Conservation (phyloP, 1,140 invertebrate species). For the Zaprionus ornatus region DNA sequence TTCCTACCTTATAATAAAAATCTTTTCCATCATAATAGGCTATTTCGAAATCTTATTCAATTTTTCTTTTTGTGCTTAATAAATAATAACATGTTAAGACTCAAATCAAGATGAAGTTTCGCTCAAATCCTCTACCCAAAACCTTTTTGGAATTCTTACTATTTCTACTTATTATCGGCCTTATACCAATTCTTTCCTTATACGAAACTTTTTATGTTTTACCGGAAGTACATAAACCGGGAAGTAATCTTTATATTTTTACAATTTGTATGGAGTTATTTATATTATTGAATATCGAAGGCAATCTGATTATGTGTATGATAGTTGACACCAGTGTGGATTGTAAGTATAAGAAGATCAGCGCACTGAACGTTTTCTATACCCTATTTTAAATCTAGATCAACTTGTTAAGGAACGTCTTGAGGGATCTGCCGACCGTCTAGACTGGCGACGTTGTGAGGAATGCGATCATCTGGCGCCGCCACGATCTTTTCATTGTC, state of each 20-base stretch:
- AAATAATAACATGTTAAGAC: too few relatives aligned
- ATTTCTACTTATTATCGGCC: constrained; percentile 42
- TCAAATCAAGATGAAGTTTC: constrained; percentile 42
- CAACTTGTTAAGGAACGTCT: background rate
- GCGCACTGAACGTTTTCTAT: too few relatives aligned
- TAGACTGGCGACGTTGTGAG: constrained; percentile 46
- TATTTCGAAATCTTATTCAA: background rate
- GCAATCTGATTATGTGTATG: constrained; percentile 77
- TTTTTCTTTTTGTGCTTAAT: background rate
- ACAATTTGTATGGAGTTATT: constrained; percentile 85
- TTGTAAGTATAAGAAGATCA: constrained; percentile 26
- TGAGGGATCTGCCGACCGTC: background rate
- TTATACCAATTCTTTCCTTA: constrained; percentile 56
- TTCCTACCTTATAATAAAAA: too few relatives aligned
- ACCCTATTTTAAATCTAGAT: background rate
- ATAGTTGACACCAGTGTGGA: constrained; percentile 64
- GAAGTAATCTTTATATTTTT: constrained; percentile 59
- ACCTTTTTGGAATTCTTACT: constrained; percentile 42
- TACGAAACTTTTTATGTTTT: constrained; percentile 87
- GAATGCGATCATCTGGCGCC: constrained; percentile 88
- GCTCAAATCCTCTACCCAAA: constrained; percentile 54
- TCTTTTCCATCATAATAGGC: background rate
- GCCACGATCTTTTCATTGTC: constrained; percentile 96
- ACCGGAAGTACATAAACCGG: constrained; percentile 85
- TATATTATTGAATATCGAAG: constrained; percentile 86